A percentile compares a stretch with the other conserved stretches of the same genome.
These are phyloP conservation scores for Cheumatopsyche charites DNA, from an alignment of 1,140 invertebrate genomes.

Conservation along the genomic window DNA sequence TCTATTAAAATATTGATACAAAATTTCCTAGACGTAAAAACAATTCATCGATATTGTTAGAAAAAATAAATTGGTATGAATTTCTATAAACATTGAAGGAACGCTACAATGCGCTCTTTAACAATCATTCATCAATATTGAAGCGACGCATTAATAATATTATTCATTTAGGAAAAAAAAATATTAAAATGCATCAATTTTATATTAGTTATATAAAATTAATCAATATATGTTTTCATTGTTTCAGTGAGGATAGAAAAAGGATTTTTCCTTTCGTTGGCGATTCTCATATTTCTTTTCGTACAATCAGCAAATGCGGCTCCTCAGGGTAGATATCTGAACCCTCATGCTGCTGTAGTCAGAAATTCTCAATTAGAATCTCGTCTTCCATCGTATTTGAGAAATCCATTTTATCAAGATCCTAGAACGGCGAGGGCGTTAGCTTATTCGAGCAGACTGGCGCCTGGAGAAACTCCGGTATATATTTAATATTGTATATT, in stretches of 20 bases:
- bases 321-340: neutral
- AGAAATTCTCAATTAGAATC: slow-evolving; percentile 57
- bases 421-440: slow-evolving; percentile 56
- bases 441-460: slow-evolving; percentile 63
- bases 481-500: slow-evolving; percentile 24
- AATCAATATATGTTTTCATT: neutral
- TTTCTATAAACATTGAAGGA: too few species aligned
- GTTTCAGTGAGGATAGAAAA: neutral
- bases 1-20: too few species aligned
- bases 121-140: too few species aligned
- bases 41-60: too few species aligned
- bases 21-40: too few species aligned
- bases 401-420: slow-evolving; percentile 54
- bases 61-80: too few species aligned
- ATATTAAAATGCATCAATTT: too few species aligned
- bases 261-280: neutral
- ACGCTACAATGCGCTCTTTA: too few species aligned
- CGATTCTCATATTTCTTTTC: neutral
- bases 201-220: neutral
- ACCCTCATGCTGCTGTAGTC: slow-evolving; percentile 59
- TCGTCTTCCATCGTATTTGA: slow-evolving; percentile 55
- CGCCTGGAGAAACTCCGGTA: slow-evolving; percentile 64
- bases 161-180: too few species aligned
- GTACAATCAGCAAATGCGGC: neutral
- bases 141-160: too few species aligned